Evolutionary conservation across 2,888 invertebrate genomes (phyloP), one percentile per base, ranked within the genome.

Genomic region (Cybosia mesomella): DNA sequence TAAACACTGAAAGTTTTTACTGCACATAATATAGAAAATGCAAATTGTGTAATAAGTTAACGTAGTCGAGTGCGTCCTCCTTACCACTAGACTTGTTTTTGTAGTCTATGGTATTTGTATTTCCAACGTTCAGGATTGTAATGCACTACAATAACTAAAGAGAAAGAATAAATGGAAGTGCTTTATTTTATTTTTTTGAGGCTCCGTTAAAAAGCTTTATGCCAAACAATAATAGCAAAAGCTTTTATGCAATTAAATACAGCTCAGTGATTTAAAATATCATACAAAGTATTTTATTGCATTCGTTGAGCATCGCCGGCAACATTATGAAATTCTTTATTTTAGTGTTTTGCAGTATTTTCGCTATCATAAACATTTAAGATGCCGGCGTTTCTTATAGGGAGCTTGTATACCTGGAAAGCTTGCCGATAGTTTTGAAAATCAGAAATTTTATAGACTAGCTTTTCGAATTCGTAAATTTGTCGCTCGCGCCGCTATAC

Each of bases 211-310:
- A 58, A 62, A 61, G 28, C 65, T 61, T 69, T 49, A 69, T 69
- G 39, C 55, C 60, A 60, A 62, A 62, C 69, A 69, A 69, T 69
- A 66, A 66, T 53, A 62, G 39, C 62, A 18, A 57, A 65, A 69
- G 69, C 58, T 62, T 62, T 68, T 69, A 69, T 69, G 39, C 65
- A 66, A 69, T 69, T 69, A 69, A 69, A 61, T 54, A 65, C 65
- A 58, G 58, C 43, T 62, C 65, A 69, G 58, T 69, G 69, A 62
- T 62, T 66, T 68, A 59, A 64, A 64, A 59, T 68, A 68, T 28
- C 28, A 9, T 49, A 15, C 10, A 49, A 68, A 64, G 39, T 54
- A 32, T 34, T 62, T 67, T 67, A 62, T 57, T 61, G 55, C 61
- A 34, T 67, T 58, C 32, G 49, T 13, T 24, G n/a, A 67, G 58